Evolutionary conservation across 1,140 invertebrate genomes (phyloP).

Genomic region (Temnothorax curvispinosus): DNA sequence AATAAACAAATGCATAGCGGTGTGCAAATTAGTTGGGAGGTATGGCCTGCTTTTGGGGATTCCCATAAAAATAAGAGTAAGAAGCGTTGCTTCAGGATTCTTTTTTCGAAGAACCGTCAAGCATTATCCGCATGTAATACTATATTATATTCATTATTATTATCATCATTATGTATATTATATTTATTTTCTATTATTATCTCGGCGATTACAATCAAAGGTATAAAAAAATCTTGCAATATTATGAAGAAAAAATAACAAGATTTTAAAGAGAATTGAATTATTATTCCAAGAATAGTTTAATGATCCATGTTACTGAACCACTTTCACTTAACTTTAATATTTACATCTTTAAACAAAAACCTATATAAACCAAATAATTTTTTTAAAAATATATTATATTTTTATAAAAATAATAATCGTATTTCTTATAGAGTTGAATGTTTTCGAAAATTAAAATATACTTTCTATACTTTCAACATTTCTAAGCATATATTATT

Average conservation of each 20-base stretch:
- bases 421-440: not conserved
- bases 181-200: not conserved
- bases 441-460: not conserved
- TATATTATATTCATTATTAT: not conserved
- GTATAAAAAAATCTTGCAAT: not conserved
- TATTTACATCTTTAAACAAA: not conserved
- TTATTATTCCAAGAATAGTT: not conserved
- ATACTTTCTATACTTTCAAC: not conserved
- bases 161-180: not conserved
- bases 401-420: not conserved
- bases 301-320: not conserved
- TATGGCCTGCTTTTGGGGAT: slow-evolving; percentile 32
- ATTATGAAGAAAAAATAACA: not conserved
- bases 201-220: not conserved
- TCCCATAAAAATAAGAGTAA: not conserved
- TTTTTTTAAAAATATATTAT: not conserved
- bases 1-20: slow-evolving; percentile 64
- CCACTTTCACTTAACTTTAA: not conserved
- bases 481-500: not conserved
- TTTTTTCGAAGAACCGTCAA: not conserved
- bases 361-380: not conserved
- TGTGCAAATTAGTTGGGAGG: slow-evolving; percentile 59
- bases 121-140: not conserved
- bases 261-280: not conserved
- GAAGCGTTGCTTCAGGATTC: slow-evolving; percentile 58